Percentiles rank a stretch among this genome's conserved stretches.
These are phyloP conservation scores for Tonatia bakeri DNA, from an alignment of 2,113 vertebrate genomes.

Conservation along the genomic window DNA sequence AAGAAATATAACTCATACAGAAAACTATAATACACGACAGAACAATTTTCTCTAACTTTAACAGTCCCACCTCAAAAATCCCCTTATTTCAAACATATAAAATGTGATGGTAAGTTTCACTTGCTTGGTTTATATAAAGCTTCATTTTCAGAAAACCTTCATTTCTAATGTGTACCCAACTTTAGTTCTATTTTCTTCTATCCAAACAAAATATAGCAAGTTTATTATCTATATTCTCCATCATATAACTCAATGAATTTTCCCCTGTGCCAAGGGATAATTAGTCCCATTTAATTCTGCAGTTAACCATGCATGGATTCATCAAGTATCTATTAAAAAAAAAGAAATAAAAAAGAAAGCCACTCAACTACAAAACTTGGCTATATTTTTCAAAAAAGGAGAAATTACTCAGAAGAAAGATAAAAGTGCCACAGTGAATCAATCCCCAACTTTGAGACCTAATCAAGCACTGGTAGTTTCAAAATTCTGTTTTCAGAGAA, in stretches of 20 bases:
- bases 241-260: background rate
- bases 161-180: background rate
- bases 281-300: background rate
- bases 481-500: background rate
- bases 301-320: background rate
- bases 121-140: background rate
- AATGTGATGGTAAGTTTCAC: background rate
- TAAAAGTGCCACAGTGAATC: background rate
- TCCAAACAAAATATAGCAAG: background rate
- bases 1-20: background rate
- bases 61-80: background rate
- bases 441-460: background rate
- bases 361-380: background rate
- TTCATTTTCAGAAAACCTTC: constrained; percentile 8
- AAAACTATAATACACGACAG: background rate
- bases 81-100: background rate
- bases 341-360: background rate
- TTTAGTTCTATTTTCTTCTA: background rate
- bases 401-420: background rate
- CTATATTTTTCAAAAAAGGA: background rate
- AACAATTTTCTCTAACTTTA: background rate
- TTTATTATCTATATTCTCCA: background rate
- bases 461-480: background rate
- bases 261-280: background rate
- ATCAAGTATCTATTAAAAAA: background rate